Conservation (phyloP, 2,888 invertebrate genomes). For the Empis stercorea region DNA sequence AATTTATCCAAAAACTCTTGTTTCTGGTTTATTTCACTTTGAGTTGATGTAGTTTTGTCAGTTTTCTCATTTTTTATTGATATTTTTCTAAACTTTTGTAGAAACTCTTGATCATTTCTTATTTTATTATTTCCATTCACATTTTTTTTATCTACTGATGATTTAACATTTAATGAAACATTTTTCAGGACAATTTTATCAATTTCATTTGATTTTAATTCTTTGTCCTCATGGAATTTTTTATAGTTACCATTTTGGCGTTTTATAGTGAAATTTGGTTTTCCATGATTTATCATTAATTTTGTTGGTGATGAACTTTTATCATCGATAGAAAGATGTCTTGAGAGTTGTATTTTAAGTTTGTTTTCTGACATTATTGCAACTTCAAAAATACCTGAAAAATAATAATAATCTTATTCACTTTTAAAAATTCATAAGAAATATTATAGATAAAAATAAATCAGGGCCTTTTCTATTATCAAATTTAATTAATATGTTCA, state of each 20-base stretch:
- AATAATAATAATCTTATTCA: no score
- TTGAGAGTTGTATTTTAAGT: no score
- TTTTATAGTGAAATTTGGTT: constrained; percentile 34
- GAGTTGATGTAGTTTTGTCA: no score
- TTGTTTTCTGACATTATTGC: no score
- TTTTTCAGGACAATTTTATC: constrained; percentile 22
- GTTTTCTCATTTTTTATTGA: not conserved
- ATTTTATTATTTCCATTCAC: constrained; percentile 28
- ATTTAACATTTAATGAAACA: constrained; percentile 12
- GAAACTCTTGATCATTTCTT: constrained; percentile 12
- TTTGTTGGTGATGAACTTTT: constrained; percentile 31
- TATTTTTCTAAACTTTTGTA: constrained; percentile 6
- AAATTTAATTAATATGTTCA: no score
- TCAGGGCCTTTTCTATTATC: no score
- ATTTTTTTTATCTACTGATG: constrained; percentile 18
- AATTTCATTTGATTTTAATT: constrained; percentile 5
- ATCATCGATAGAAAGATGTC: constrained; percentile 12
- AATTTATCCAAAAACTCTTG: no score
- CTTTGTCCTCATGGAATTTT: not conserved
- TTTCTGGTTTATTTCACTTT: no score
- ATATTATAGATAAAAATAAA: no score
- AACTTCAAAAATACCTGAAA: no score
- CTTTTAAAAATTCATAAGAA: no score
- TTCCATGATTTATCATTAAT: constrained; percentile 32
- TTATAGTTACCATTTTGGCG: constrained; percentile 18